Percentiles rank a stretch among this genome's conserved stretches.
phyloP scores from a whole-genome alignment of 2,113 vertebrate species.

The Aepyceros melampus region DNA sequence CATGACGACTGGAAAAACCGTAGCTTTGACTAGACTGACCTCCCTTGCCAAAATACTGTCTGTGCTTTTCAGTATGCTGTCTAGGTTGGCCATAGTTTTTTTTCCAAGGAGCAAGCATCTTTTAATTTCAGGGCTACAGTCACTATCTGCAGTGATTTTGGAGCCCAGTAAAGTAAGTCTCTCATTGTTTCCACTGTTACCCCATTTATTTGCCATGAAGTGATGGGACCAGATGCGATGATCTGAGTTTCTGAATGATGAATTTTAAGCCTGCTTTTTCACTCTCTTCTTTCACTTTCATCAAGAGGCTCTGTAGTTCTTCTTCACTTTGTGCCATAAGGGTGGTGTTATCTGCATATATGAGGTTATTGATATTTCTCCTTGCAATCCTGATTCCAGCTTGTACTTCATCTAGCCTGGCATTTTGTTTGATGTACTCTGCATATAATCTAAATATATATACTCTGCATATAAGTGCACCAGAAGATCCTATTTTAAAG shows the following conservation, averaged over 20 bases:
- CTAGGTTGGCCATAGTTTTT: background rate
- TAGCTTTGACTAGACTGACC: background rate
- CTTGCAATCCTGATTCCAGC: background rate
- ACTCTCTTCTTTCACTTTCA: background rate
- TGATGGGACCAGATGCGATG: background rate
- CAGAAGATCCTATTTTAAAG: background rate
- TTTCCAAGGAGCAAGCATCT: background rate
- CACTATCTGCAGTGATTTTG: background rate
- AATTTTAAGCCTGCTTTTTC: background rate
- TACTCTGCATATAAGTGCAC: background rate
- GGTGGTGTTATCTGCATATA: background rate
- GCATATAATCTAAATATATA: background rate
- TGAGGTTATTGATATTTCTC: background rate
- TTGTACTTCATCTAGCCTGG: background rate
- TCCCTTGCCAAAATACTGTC: background rate
- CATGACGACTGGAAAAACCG: fast-evolving
- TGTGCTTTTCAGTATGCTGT: background rate
- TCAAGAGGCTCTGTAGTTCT: background rate
- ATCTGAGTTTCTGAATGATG: background rate
- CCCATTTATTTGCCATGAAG: background rate
- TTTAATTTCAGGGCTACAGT: background rate
- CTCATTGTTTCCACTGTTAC: background rate
- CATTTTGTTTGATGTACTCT: background rate
- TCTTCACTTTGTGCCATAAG: background rate
- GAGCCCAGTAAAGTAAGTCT: background rate